Evolutionary conservation across 1,140 invertebrate species (phyloP), one percentile per base, ranked within the genome.

Genomic region (Drosophila busckii): DNA sequence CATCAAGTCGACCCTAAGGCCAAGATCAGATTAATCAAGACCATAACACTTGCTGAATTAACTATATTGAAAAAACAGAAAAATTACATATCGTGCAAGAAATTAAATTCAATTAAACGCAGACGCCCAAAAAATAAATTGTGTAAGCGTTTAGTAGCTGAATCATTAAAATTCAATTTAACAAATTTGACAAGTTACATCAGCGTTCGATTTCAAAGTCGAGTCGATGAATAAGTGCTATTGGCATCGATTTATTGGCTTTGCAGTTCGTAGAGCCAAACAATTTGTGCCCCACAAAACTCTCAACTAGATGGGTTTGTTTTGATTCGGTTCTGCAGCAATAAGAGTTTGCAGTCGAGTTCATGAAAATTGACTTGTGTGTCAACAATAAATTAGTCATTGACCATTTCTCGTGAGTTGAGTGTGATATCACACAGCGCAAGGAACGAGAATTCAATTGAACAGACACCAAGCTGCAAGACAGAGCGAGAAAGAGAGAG

Each of bases 81-180:
- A 45, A 55, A 31, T 63, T 68, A 46, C 34, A 55, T n/a, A n/a
- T n/a, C n/a, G 6, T 19, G 4, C 29, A 20, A 1, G 20, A 12
- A 76, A 70, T 65, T 62, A 41, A 78, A 78, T 78, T 78, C 61
- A 61, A 78, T 76, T 70, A 76, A 65, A 55, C 55, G 26, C 64
- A 42, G 46, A 32, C 52, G 41, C 40, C 41, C 65, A 53, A 66
- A 56, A 50, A 55, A 22, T 28, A 20, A 49, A 52, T 28, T 54
- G 15, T 53, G 26, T 32, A 40, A 48, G 31, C 32, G 25, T 46
- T 49, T 7, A 34, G 34, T 28, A 32, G 29, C 23, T 49, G 26
- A 45, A 40, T 34, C 20, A 68, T 59, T 62, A 70, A 40, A 65
- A 70, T 60, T 70, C 31, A 28, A 54, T 76, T 70, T 48, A 26